Evolutionary conservation across 2,888 invertebrate genomes (phyloP), one percentile per base, ranked within the genome.

Genomic region (Philopedon plagiatum): DNA sequence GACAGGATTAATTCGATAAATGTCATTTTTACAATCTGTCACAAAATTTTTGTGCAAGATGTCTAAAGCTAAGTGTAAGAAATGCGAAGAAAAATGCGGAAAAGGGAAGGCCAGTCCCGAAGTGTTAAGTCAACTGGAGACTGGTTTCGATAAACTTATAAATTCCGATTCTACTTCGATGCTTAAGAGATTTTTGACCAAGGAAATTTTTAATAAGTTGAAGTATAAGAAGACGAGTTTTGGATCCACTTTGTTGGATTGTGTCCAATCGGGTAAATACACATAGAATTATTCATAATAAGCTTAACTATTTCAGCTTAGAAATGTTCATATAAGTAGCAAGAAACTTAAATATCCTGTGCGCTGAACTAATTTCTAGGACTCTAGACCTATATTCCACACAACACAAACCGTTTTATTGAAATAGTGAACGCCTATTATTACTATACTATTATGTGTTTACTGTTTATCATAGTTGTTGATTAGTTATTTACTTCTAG

Each of bases 221-320:
- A 90, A 91, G 85, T 83, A 79, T 64, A 86, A 86, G 75, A 88
- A 88, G 83, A 91, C 91, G 54, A 84, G 85, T 65, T 87, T 88
- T 78, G 89, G 89, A 19, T 89, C 90, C 21, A 87, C 88, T n/a
- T 86, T 91, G 46, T 83, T 89, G 74, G 91, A 91, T 82, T 90
- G 90, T 77, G 88, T 91, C 78, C 90, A 89, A 78, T 91, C 92
- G 75, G 92, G 90, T 89, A 76, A 26, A 21, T 49, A 3, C 2
- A 23, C 13, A 8, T 29, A 23, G 18, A 56, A 18, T 37, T 2
- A 37, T 26, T 26, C 11, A 37, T n/a, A n/a, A 37, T 15, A 39
- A n/a, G n/a, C 37, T 13, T 1, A 37, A 37, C 26, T 26, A 5
- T 26, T 26, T 26, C 26, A 26, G n/a, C n/a, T n/a, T n/a, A n/a